Percentiles rank a stretch among this genome's conserved stretches.
phyloP scores from a whole-genome alignment of 2,113 vertebrate genomes.

The Chlorocebus sabaeus region DNA sequence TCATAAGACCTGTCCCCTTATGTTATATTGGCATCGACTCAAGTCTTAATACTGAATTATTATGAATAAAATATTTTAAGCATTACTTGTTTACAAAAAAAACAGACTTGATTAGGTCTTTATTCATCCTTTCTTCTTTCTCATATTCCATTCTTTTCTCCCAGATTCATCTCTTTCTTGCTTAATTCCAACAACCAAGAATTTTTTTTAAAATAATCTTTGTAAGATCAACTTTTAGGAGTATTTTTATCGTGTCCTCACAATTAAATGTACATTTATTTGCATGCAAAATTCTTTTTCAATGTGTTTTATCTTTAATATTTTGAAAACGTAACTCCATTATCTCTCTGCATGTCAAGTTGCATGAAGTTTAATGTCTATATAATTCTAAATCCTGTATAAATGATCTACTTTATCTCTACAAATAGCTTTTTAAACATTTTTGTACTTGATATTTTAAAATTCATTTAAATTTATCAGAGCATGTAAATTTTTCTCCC shows the following conservation, averaged over 20 bases:
- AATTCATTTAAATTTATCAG: neutral
- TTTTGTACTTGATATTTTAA: neutral
- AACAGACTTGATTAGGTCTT: neutral
- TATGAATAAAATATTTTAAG: neutral
- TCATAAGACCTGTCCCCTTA: neutral
- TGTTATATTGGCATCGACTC: neutral
- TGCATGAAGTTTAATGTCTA: neutral
- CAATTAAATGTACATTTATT: neutral
- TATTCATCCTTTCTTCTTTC: neutral
- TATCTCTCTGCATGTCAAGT: neutral
- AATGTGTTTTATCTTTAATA: neutral
- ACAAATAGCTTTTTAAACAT: too few relatives aligned
- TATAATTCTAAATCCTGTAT: neutral
- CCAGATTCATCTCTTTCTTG: neutral
- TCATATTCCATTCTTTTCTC: neutral
- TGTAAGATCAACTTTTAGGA: neutral
- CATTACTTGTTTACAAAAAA: neutral
- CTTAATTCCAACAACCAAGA: neutral
- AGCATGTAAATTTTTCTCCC: neutral
- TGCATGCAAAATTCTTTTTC: neutral
- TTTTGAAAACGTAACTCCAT: neutral
- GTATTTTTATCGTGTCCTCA: neutral
- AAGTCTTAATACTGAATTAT: neutral
- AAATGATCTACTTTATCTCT: neutral
- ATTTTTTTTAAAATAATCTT: neutral